Base-by-base conservation (phyloP, 2,888 invertebrate species). In the Prenolepis imparis region DNA sequence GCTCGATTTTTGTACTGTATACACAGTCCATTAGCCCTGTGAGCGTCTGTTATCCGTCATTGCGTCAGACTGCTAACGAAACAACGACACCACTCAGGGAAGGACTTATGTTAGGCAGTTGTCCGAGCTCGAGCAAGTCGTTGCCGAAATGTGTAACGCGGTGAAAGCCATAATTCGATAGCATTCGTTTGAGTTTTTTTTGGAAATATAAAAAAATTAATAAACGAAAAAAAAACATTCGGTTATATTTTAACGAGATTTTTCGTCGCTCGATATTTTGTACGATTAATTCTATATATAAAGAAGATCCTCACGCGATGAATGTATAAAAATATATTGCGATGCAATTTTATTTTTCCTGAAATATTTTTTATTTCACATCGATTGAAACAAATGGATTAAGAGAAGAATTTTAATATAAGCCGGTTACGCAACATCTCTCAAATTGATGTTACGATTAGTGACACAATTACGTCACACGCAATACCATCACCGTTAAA, bases 51-150 rank as follows among this genome's bases (percentile, higher is more conserved):
- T 78, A 78, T 68, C 68, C 78, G 32, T 70, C 44, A 70, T 78
- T 78, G 70, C 78, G 59, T 78, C 78, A 78, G 68, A 78, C 70
- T 36, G 59, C 36, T 78, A 78, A 78, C 78, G 78, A 78, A 78
- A 78, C 70, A 78, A 78, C 78, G 70, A 59, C 78, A 78, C 70
- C 59, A 70, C 70, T 70, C 78, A 78, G 32, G 24, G 39, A 74
- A 12, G 39, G 39, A 24, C 44, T 78, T 78, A 44, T 28, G 78
- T 70, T 70, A 78, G 78, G 78, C 28, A 28, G 28, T 70, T 8
- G 32, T 59, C 21, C 36, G 44, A 57, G 57, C 32, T 11, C 18
- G 70, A 59, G 78, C 70, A 70, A 78, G 72, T 78, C 36, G 57
- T 59, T 59, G 70, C 77, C 67, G 55, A 77, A 77, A 77, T 77